phyloP scores from a whole-genome alignment of 2,888 invertebrate species.

The Pseudolycoriella hygida region DNA sequence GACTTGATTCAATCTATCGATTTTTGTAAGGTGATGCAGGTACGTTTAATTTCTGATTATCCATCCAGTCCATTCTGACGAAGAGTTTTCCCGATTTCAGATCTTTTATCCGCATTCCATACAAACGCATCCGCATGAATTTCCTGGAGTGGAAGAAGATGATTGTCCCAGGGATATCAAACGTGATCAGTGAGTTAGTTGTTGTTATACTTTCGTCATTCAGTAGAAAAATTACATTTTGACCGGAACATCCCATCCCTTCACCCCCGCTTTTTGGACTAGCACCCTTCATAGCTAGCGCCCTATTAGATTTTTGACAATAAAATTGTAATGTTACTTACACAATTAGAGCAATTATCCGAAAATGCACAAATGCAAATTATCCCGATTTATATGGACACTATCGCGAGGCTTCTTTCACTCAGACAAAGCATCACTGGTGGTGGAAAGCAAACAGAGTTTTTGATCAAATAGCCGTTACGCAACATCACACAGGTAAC shows the following conservation, averaged over 20 bases:
- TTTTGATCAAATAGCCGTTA: constrained; percentile 77
- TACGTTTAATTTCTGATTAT: too few relatives aligned
- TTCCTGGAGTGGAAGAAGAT: constrained; percentile 84
- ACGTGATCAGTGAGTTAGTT: constrained; percentile 53
- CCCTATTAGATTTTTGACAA: neutral
- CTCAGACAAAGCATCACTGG: constrained; percentile 99
- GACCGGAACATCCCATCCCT: too few relatives aligned
- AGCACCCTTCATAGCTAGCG: too few relatives aligned
- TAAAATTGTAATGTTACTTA: neutral
- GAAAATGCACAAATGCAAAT: constrained; percentile 78
- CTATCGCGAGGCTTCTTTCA: constrained; percentile 90
- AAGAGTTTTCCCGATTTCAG: too few relatives aligned
- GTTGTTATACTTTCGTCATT: too few relatives aligned
- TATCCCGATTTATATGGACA: constrained; percentile 94
- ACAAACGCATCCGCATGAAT: constrained; percentile 81
- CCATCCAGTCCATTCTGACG: too few relatives aligned
- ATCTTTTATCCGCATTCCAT: constrained; percentile 95
- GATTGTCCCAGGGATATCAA: constrained; percentile 84
- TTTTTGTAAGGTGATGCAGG: constrained; percentile 64
- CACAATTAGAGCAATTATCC: constrained; percentile 52
- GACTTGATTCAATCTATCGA: constrained; percentile 77
- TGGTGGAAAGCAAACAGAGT: constrained; percentile 98
- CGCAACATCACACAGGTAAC: constrained; percentile 58
- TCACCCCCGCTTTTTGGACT: too few relatives aligned
- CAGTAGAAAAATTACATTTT: too few relatives aligned